Evolutionary conservation across 2,888 invertebrate genomes (phyloP).

Genomic region (Amphipoea lucens): DNA sequence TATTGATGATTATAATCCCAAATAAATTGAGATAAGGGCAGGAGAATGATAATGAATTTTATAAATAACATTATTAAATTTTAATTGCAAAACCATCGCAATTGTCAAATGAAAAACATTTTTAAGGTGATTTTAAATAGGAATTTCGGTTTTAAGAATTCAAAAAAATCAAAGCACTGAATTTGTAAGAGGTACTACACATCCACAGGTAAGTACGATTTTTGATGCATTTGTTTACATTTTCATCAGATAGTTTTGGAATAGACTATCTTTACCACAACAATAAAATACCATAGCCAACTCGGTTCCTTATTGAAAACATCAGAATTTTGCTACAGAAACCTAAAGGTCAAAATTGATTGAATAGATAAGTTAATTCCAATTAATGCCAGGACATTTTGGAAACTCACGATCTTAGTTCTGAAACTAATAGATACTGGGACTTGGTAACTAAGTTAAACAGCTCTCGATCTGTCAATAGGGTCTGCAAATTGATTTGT

Average conservation of each 20-base stretch:
- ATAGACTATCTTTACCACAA: neutral
- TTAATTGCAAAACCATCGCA: too few species aligned
- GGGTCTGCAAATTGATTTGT: constrained; percentile 37
- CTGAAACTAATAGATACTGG: constrained; percentile 40
- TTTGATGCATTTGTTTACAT: neutral
- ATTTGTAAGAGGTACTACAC: neutral
- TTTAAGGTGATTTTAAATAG: neutral
- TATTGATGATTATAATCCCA: too few species aligned
- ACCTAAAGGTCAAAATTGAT: constrained; percentile 38
- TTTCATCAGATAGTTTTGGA: neutral
- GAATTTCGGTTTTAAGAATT: neutral
- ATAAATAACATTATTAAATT: neutral
- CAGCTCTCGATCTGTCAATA: constrained; percentile 40
- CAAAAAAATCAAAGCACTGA: neutral
- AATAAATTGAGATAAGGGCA: too few species aligned
- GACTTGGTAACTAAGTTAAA: constrained; percentile 39
- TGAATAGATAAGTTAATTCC: constrained; percentile 37
- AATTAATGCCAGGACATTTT: constrained; percentile 35
- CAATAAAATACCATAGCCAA: neutral
- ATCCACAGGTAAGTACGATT: neutral
- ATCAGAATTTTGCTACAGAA: neutral
- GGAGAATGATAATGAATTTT: too few species aligned
- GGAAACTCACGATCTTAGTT: constrained; percentile 47
- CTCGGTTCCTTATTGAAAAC: neutral
- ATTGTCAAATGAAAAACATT: neutral